phyloP scores from a whole-genome alignment of 1,140 invertebrate species.

The Carposina sasakii region DNA sequence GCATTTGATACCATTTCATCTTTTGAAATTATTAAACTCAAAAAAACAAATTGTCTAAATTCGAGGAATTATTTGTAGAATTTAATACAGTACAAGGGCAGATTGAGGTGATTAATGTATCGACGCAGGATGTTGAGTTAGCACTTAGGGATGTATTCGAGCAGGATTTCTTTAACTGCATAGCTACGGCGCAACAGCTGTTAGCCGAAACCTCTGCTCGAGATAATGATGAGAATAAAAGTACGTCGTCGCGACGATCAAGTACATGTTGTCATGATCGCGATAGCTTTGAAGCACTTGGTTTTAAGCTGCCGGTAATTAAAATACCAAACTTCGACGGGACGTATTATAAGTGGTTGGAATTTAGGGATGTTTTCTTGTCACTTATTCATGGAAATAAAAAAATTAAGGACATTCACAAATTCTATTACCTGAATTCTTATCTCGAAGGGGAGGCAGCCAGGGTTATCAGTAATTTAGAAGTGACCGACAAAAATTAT shows the following conservation, averaged over 20 bases:
- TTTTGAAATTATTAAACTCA: neutral
- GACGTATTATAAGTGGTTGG: no score
- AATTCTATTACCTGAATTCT: slow-evolving; percentile 16
- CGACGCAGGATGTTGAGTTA: neutral
- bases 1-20: neutral
- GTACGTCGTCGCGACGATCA: neutral
- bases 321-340: neutral
- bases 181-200: neutral
- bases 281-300: neutral
- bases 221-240: neutral
- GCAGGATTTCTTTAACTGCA: neutral
- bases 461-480: slow-evolving; percentile 18
- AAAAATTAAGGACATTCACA: slow-evolving; percentile 13
- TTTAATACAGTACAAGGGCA: neutral
- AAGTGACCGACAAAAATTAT: slow-evolving; percentile 26
- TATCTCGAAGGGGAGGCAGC: slow-evolving; percentile 20
- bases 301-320: neutral
- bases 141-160: neutral
- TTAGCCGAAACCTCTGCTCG: neutral
- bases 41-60: neutral
- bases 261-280: neutral
- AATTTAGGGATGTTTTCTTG: no score
- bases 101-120: neutral
- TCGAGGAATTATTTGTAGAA: neutral
- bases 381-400: no score